A percentile compares a stretch with the other conserved stretches of the same genome.
Conservation (phyloP, 37 sponge, comb jelly and placozoan genomes). For the Hexactinellida sp. region DNA sequence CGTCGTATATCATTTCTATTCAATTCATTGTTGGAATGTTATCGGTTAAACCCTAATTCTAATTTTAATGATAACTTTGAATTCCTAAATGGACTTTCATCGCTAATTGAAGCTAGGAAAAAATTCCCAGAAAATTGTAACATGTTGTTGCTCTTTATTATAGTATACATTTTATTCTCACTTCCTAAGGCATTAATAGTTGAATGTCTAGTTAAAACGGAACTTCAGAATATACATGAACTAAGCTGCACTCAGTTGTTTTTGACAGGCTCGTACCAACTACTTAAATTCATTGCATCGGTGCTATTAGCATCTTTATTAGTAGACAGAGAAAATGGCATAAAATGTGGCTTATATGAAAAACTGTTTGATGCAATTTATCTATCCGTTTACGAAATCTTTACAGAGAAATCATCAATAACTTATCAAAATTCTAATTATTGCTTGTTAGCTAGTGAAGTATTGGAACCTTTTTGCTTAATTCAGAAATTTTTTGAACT, state of each 20-base stretch:
- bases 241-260: not conserved
- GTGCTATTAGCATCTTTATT: not conserved
- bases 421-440: not conserved
- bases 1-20: not conserved
- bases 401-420: not conserved
- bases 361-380: not conserved
- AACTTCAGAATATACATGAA: not conserved
- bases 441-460: not conserved
- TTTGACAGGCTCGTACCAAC: not conserved
- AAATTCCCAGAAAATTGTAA: not conserved
- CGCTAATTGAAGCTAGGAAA: not conserved
- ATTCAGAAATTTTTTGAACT: not conserved
- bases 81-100: not conserved
- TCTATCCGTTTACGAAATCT: not conserved
- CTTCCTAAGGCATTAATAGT: not conserved
- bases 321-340: not conserved
- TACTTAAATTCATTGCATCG: not conserved
- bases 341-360: not conserved
- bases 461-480: not conserved
- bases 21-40: not conserved
- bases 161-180: not conserved
- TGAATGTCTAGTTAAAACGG: not conserved
- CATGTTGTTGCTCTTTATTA: not conserved
- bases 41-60: not conserved
- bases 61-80: not conserved